Evolutionary conservation across 2,888 invertebrate species (phyloP), one percentile per base, ranked within the genome.

Genomic region (Crocallis elinguaria): DNA sequence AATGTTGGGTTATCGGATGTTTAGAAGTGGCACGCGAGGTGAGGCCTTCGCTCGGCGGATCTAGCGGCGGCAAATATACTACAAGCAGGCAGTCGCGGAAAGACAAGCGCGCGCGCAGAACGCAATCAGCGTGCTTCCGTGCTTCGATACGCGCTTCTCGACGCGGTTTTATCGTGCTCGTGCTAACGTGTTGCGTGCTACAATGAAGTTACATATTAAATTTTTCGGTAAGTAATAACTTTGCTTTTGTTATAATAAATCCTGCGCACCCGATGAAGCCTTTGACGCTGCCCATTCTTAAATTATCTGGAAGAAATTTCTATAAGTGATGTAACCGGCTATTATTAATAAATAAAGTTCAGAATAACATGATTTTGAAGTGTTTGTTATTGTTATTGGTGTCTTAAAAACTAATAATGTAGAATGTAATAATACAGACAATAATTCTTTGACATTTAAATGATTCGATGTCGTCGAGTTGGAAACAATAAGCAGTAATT

Each of bases 131-230:
- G 70, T 64, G 66, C 66, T 66, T 64, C 52, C 61, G 65, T 62
- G 54, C 61, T 55, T 57, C n/a, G n/a, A 42, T 61, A 64, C 67
- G 69, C 71, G 76, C 70, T 62, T 66, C 64, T 64, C 61, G 52
- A 44, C 44, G 35, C 63, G 68, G 63, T 63, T 61, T 67, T 67
- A 63, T 69, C 69, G 81, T 85, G 77, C 69, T 75, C 67, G 71
- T 64, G 60, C 35, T 70, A 72, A 59, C 64, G 73, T 77, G 77
- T 65, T 60, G 58, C 65, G 69, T 74, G 70, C 59, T 85, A 74
- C 66, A n/a, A 90, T 90, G 89, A 88, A 85, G 73, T 71, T 88
- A 57, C 79, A 84, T 54, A 72, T 89, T 27, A 86, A 86, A 78
- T 11, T 79, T 49, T 88, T 88, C 57, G 88, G 89, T 90, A 69